Evolutionary conservation across 2,113 vertebrate species (phyloP).

Genomic region (Semicossyphus pulcher): DNA sequence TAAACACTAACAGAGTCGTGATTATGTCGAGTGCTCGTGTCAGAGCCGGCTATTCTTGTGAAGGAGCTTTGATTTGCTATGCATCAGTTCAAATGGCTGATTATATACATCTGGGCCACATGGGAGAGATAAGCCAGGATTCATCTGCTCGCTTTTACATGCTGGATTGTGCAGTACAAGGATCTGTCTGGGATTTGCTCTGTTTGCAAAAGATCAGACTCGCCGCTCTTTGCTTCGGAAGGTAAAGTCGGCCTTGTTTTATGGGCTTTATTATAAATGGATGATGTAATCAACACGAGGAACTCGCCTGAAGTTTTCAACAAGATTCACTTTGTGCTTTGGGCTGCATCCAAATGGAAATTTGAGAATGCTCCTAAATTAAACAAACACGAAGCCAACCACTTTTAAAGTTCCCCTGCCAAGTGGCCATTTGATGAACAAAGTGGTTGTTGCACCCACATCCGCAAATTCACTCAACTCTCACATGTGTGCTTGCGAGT

Average conservation of each 20-base stretch:
- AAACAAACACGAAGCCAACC: constrained; percentile 18
- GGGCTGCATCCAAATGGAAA: constrained; percentile 26
- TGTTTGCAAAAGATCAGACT: constrained; percentile 5
- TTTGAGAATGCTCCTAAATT: constrained; percentile 34
- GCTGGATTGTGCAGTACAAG: neutral
- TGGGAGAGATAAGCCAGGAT: constrained; percentile 30
- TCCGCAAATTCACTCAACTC: constrained; percentile 12
- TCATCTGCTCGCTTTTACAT: neutral
- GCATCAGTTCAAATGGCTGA: constrained; percentile 25
- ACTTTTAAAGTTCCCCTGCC: constrained; percentile 6
- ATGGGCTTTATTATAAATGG: neutral
- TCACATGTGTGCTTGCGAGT: constrained; percentile 1
- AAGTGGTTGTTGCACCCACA: constrained; percentile 20
- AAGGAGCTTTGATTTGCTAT: constrained; percentile 38
- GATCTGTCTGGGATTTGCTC: constrained; percentile 19
- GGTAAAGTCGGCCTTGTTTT: neutral
- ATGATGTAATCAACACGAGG: neutral
- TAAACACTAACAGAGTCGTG: constrained; percentile 4
- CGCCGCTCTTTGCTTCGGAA: neutral
- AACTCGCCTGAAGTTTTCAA: neutral
- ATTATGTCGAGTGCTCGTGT: constrained; percentile 5
- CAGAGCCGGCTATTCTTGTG: neutral
- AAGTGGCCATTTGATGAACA: constrained; percentile 25
- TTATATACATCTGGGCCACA: constrained; percentile 20
- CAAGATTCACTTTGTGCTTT: constrained; percentile 1